Percentiles rank a stretch among this genome's conserved stretches.
phyloP scores from a whole-genome alignment of 2,888 invertebrate genomes.

The Troides helena region DNA sequence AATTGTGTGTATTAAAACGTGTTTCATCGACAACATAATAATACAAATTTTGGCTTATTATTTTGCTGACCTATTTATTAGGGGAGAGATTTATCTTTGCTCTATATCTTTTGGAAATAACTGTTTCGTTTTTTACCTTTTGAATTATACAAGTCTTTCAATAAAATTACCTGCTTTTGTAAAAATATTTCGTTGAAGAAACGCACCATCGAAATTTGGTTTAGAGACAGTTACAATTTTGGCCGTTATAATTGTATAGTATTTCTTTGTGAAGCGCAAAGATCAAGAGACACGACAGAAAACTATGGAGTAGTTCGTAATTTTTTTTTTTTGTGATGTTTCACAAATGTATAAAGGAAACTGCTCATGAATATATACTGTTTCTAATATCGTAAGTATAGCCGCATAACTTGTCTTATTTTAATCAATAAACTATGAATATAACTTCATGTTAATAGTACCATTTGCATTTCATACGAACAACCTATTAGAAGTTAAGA shows the following conservation, averaged over 20 bases:
- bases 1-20: slow-evolving; percentile 52
- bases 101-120: slow-evolving; percentile 59
- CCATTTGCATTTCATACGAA: too few relatives aligned
- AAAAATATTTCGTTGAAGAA: slow-evolving; percentile 52
- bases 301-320: slow-evolving; percentile 43
- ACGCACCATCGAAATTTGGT: slow-evolving; percentile 65
- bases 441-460: too few relatives aligned
- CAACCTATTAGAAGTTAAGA: too few relatives aligned
- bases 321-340: background rate
- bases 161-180: slow-evolving; percentile 77
- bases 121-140: slow-evolving; percentile 59
- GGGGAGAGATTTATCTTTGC: slow-evolving; percentile 50
- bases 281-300: slow-evolving; percentile 49
- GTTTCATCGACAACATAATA: slow-evolving; percentile 66
- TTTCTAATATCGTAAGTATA: too few relatives aligned
- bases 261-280: slow-evolving; percentile 66
- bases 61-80: slow-evolving; percentile 76
- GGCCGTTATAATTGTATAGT: slow-evolving; percentile 81
- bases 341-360: background rate
- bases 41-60: slow-evolving; percentile 53
- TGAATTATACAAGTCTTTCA: slow-evolving; percentile 55
- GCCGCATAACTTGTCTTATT: too few relatives aligned
- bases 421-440: too few relatives aligned
- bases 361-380: background rate
- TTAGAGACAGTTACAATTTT: slow-evolving; percentile 77